phyloP scores from a whole-genome alignment of 53 echinoderm and acorn worm species.

The Paracentrotus lividus region DNA sequence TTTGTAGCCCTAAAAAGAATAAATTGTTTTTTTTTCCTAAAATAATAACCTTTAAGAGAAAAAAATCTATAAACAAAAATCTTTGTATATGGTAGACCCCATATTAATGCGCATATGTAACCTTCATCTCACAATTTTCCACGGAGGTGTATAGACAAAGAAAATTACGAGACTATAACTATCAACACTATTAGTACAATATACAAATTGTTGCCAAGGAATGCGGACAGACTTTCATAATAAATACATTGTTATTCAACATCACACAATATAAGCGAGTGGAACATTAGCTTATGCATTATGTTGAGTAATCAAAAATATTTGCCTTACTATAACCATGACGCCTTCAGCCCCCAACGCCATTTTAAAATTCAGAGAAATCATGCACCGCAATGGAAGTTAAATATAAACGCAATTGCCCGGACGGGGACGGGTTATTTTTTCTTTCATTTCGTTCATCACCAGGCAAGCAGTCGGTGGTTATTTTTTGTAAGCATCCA shows the following conservation, averaged over 20 bases:
- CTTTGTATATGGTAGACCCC: too few relatives aligned
- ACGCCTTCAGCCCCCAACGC: background rate
- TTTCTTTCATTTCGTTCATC: slow-evolving; percentile 24
- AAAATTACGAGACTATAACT: too few relatives aligned
- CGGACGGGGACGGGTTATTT: background rate
- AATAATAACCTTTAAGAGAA: too few relatives aligned
- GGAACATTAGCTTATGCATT: slow-evolving; percentile 7
- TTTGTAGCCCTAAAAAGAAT: too few relatives aligned
- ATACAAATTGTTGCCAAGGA: too few relatives aligned
- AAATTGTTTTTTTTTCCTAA: too few relatives aligned
- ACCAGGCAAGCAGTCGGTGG: slow-evolving; percentile 22
- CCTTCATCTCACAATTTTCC: too few relatives aligned
- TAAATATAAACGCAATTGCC: background rate
- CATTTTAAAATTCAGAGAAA: slow-evolving; percentile 2
- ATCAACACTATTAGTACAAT: too few relatives aligned
- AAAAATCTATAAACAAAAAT: too few relatives aligned
- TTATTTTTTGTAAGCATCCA: slow-evolving; percentile 36
- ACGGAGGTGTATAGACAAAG: too few relatives aligned
- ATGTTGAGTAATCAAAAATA: background rate
- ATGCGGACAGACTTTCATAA: too few relatives aligned
- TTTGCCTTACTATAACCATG: slow-evolving; percentile 6
- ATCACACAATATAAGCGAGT: background rate
- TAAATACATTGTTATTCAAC: background rate
- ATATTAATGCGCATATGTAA: too few relatives aligned
- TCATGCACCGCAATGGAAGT: background rate